These are phyloP conservation scores for Parnassius mnemosyne DNA, from an alignment of 2,888 invertebrate species.

Conservation along the genomic window DNA sequence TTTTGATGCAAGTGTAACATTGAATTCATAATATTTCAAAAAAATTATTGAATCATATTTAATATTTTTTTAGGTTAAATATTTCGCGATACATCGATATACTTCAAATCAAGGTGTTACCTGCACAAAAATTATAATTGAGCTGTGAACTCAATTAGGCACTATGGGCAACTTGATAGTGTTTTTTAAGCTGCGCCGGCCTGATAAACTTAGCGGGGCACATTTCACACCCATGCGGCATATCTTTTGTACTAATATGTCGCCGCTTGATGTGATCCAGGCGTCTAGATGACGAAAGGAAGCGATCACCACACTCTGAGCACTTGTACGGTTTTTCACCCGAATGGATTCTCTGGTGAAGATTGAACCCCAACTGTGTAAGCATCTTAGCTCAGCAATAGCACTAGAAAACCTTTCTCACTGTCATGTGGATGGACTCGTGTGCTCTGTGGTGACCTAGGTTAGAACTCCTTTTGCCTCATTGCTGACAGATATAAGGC, in stretches of 20 bases:
- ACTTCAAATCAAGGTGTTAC: neutral
- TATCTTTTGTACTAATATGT: conserved; percentile 50
- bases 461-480: conserved; percentile 64
- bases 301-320: conserved; percentile 55
- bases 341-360: conserved; percentile 62
- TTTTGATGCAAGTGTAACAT: no score
- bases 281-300: conserved; percentile 63
- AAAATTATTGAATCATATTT: no score
- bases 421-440: conserved; percentile 47
- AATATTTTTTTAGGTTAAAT: no score
- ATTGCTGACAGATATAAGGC: conserved; percentile 56
- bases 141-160: neutral
- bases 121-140: neutral
- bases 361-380: conserved; percentile 52
- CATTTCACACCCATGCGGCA: conserved; percentile 54
- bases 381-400: conserved; percentile 59
- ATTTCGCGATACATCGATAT: neutral
- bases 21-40: no score
- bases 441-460: conserved; percentile 57
- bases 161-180: conserved; percentile 49
- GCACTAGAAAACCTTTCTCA: conserved; percentile 52
- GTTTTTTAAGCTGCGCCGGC: conserved; percentile 65
- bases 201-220: conserved; percentile 62
- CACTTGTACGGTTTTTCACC: conserved; percentile 64
- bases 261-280: conserved; percentile 63